phyloP scores from a whole-genome alignment of 2,888 invertebrate genomes.

The Oscheius myriophilus region DNA sequence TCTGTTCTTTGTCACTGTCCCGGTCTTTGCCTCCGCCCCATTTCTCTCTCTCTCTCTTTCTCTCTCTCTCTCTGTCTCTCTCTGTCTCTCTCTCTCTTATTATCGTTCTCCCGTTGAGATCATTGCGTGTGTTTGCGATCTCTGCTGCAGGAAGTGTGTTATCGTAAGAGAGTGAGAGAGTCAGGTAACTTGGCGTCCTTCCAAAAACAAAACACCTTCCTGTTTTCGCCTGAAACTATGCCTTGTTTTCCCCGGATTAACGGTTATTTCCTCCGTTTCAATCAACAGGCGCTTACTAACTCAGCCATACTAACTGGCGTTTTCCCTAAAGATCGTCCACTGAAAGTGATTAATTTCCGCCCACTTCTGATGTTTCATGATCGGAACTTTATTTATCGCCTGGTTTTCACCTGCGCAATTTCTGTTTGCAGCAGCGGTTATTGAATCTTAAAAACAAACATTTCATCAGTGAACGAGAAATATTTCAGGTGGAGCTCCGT shows the following conservation, averaged over 20 bases:
- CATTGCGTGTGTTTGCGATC: neutral
- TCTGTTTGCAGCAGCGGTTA: no score
- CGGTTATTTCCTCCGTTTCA: neutral
- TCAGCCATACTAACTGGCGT: neutral
- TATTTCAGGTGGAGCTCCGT: conserved; percentile 14
- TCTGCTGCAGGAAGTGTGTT: no score
- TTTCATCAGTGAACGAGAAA: no score
- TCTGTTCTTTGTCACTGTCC: no score
- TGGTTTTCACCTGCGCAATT: no score
- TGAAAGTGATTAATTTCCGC: no score
- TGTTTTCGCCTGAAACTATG: neutral
- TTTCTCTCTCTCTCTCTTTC: conserved; percentile 18
- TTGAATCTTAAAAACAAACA: no score
- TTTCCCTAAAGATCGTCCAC: no score
- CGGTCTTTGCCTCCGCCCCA: no score
- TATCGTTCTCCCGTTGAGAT: neutral
- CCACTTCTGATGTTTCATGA: no score
- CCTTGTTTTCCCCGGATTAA: neutral
- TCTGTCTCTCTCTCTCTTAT: conserved; percentile 15
- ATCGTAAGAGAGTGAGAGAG: conserved; percentile 13
- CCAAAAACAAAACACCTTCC: neutral
- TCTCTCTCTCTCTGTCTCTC: conserved; percentile 26
- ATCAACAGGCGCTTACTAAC: no score
- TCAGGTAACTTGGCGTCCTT: conserved; percentile 2
- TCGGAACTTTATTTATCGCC: no score